A percentile compares a stretch with the other conserved stretches of the same genome.
Evolutionary conservation across 2,797 vertebrate genomes (phyloP).

Genomic region (Pithecia hirsuta): DNA sequence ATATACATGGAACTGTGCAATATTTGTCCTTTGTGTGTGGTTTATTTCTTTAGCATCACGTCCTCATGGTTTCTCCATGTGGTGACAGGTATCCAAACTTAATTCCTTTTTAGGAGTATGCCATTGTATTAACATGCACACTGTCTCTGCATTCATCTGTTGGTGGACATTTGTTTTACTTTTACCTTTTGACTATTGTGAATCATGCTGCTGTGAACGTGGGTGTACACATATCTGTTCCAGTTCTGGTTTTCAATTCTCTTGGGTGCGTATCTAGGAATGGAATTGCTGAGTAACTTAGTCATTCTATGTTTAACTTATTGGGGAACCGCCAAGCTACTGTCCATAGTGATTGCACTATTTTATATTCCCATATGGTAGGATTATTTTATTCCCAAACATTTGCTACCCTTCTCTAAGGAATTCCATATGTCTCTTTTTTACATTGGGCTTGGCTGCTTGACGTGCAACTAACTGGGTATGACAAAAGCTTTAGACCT

Average conservation of each 20-base stretch:
- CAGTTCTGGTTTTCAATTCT: not conserved
- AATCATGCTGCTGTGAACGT: too few species aligned
- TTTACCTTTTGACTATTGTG: not conserved
- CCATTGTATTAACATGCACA: rapidly evolving
- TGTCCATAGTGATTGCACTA: not conserved
- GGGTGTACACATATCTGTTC: too few species aligned
- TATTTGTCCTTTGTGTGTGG: not conserved
- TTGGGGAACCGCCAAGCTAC: not conserved
- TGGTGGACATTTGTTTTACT: not conserved
- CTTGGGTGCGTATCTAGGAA: too few species aligned
- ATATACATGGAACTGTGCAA: not conserved
- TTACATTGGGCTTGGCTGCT: not conserved
- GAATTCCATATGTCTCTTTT: not conserved
- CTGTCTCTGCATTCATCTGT: not conserved
- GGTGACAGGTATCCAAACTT: not conserved
- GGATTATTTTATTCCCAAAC: not conserved
- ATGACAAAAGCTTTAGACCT: not conserved
- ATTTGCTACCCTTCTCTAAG: not conserved
- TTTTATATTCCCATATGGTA: not conserved
- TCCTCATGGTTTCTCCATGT: not conserved
- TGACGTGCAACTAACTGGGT: too few species aligned
- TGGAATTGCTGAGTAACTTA: too few species aligned
- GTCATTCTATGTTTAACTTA: not conserved
- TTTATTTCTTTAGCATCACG: not conserved
- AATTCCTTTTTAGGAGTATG: not conserved